These are phyloP conservation scores for Drosophila anomelani DNA, from an alignment of 2,888 invertebrate species.

Conservation along the genomic window DNA sequence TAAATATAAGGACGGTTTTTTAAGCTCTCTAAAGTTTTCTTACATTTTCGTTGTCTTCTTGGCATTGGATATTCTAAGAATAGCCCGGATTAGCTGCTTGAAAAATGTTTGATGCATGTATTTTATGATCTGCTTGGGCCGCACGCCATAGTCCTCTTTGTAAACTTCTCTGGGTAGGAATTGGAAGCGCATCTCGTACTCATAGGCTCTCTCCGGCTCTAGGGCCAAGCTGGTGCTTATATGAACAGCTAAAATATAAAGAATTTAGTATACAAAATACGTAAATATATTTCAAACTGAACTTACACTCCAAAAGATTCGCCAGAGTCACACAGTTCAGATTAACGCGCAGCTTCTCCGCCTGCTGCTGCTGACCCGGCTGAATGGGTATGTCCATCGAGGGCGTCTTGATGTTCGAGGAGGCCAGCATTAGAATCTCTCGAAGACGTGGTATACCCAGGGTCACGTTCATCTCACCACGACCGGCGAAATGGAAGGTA, in stretches of 20 bases:
- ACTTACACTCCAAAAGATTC: slow-evolving; percentile 89
- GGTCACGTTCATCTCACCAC: slow-evolving; percentile 99
- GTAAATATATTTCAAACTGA: neutral
- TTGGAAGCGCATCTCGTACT: slow-evolving; percentile 89
- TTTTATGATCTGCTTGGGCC: slow-evolving; percentile 89
- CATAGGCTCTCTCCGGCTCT: slow-evolving; percentile 86
- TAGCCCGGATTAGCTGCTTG: slow-evolving; percentile 87
- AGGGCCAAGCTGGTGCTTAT: slow-evolving; percentile 85
- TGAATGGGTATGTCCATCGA: slow-evolving; percentile 97
- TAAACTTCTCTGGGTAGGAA: slow-evolving; percentile 92
- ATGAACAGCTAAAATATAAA: slow-evolving; percentile 75
- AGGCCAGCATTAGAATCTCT: slow-evolving; percentile 98
- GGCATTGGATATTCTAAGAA: slow-evolving; percentile 87
- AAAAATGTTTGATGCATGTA: slow-evolving; percentile 91
- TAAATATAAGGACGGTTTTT: neutral
- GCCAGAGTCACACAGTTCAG: slow-evolving; percentile 92
- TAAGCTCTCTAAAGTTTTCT: slow-evolving; percentile 13
- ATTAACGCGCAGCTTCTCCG: slow-evolving; percentile 89
- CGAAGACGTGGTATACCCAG: slow-evolving; percentile 98
- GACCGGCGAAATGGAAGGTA: slow-evolving; percentile 99
- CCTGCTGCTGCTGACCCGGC: slow-evolving; percentile 85
- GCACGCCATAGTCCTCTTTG: slow-evolving; percentile 89
- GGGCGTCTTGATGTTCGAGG: slow-evolving; percentile 97
- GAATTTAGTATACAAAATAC: neutral
- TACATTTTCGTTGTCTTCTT: slow-evolving; percentile 80